phyloP scores from a whole-genome alignment of 2,888 invertebrate species.

The Meliscaeva auricollis region DNA sequence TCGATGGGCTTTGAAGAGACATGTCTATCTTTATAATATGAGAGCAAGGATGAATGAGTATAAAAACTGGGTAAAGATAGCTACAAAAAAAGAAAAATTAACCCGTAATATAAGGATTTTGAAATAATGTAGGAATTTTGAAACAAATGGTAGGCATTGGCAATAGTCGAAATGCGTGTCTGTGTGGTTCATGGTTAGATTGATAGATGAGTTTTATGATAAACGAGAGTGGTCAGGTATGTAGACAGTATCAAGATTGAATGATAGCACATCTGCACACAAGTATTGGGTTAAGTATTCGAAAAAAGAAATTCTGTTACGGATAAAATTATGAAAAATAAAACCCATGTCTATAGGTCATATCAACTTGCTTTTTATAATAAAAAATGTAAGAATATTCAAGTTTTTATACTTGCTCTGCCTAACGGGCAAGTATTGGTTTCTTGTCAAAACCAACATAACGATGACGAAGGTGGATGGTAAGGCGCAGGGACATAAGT shows the following conservation, averaged over 20 bases:
- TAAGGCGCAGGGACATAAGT: too few relatives aligned
- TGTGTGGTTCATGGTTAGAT: background rate
- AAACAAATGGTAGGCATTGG: background rate
- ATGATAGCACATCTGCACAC: background rate
- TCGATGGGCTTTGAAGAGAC: conserved; percentile 56
- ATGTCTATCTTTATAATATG: conserved; percentile 44
- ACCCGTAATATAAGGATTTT: background rate
- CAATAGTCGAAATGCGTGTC: background rate
- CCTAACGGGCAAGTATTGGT: too few relatives aligned
- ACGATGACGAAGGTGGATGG: too few relatives aligned
- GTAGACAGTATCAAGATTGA: conserved; percentile 2
- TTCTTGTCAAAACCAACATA: too few relatives aligned
- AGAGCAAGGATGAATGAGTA: conserved; percentile 47
- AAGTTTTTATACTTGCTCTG: too few relatives aligned
- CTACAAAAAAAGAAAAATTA: background rate
- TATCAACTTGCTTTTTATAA: too few relatives aligned
- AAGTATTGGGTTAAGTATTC: background rate
- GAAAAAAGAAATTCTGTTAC: background rate
- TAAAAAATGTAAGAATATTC: too few relatives aligned
- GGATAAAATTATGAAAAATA: too few relatives aligned
- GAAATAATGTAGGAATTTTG: conserved; percentile 1
- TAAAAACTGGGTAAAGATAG: background rate
- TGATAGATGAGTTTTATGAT: conserved; percentile 16
- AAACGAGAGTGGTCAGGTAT: background rate
- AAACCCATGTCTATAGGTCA: too few relatives aligned